A percentile compares a stretch with the other conserved stretches of the same genome.
Conservation (phyloP, 2,113 vertebrate species). For the Onychostoma macrolepis region DNA sequence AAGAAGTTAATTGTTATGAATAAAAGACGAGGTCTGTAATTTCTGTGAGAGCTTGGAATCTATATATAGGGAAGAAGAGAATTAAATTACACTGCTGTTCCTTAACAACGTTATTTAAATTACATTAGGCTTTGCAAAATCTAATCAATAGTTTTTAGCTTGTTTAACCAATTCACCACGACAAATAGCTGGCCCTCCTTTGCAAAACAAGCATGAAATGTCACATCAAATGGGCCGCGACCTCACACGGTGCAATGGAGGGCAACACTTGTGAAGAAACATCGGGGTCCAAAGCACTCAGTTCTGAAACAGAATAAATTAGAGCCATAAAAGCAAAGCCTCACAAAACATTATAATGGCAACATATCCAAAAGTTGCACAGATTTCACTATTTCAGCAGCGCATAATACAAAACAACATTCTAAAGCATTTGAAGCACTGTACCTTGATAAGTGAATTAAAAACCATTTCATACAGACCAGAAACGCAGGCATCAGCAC, state of each 20-base stretch:
- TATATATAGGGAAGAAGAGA: constrained; percentile 56
- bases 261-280: constrained; percentile 23
- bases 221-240: constrained; percentile 33
- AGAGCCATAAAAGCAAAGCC: background rate
- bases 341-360: background rate
- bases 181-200: constrained; percentile 46
- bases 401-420: background rate
- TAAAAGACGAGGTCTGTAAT: constrained; percentile 25
- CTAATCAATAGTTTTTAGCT: constrained; percentile 60
- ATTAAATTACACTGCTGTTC: constrained; percentile 49
- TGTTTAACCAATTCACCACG: constrained; percentile 54
- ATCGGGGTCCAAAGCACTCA: constrained; percentile 5
- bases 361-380: background rate
- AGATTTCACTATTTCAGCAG: background rate
- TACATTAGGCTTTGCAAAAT: constrained; percentile 56
- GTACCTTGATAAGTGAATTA: constrained; percentile 11
- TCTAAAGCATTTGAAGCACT: background rate
- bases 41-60: constrained; percentile 20
- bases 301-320: background rate
- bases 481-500: background rate
- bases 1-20: constrained; percentile 42
- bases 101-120: constrained; percentile 61
- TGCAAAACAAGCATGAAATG: constrained; percentile 38
- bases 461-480: background rate
- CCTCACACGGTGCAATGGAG: constrained; percentile 24